phyloP scores from a whole-genome alignment of 2,113 vertebrate genomes.

The Fukomys damarensis region DNA sequence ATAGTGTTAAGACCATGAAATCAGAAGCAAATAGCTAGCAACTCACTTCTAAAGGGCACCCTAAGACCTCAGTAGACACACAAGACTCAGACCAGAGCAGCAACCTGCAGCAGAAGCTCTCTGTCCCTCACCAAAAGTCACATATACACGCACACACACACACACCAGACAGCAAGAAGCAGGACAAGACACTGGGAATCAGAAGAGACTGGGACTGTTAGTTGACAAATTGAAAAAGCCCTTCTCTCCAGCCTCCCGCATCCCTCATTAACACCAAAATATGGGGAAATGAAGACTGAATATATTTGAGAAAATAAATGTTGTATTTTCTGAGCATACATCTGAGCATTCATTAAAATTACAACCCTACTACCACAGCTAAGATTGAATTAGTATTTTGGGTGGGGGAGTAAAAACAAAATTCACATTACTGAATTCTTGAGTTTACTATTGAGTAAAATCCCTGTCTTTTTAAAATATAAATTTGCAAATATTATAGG shows the following conservation, averaged over 20 bases:
- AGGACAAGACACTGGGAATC: not conserved
- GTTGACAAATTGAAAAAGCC: not conserved
- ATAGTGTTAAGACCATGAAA: not conserved
- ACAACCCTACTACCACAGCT: not conserved
- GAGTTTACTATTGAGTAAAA: not conserved
- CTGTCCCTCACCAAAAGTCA: not conserved
- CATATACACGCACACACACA: rapidly evolving
- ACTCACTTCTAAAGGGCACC: not conserved
- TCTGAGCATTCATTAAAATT: not conserved
- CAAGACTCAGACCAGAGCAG: not conserved
- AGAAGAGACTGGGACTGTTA: not conserved
- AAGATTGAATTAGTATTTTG: not conserved
- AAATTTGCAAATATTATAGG: not conserved
- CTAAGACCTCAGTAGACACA: not conserved
- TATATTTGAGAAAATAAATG: not conserved
- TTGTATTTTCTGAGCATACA: not conserved
- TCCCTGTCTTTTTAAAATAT: not conserved
- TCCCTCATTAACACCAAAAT: not conserved
- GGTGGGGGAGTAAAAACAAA: not conserved
- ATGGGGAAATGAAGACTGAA: not conserved
- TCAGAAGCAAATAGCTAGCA: not conserved
- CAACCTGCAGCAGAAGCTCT: not conserved
- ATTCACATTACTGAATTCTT: not conserved
- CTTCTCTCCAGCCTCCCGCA: not conserved
- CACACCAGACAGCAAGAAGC: not conserved